These are phyloP conservation scores for Chaetophractus vellerosus DNA, from an alignment of 2,797 vertebrate genomes.

Conservation along the genomic window DNA sequence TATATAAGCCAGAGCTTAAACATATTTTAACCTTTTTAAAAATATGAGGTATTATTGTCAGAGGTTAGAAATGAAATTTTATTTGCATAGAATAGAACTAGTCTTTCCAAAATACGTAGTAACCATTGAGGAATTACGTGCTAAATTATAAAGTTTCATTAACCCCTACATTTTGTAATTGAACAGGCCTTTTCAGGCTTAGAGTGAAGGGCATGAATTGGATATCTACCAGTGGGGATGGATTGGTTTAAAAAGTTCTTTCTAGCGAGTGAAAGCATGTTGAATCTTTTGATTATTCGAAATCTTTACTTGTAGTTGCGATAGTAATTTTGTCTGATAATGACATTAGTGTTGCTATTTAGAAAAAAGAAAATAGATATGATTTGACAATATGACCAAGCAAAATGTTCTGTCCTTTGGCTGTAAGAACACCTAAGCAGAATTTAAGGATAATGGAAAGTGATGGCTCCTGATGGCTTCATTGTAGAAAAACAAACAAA, in stretches of 20 bases:
- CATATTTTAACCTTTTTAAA: background rate
- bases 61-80: constrained; percentile 77
- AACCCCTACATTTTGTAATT: constrained; percentile 81
- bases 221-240: background rate
- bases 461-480: constrained; percentile 79
- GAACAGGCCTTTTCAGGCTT: constrained; percentile 75
- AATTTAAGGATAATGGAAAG: constrained; percentile 72
- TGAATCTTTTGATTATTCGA: background rate
- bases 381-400: background rate
- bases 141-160: constrained; percentile 81
- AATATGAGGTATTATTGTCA: constrained; percentile 57
- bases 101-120: constrained; percentile 69
- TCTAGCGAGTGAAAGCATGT: background rate
- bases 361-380: background rate
- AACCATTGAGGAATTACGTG: constrained; percentile 76
- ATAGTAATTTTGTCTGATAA: background rate
- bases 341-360: background rate
- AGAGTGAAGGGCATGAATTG: constrained; percentile 71
- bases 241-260: constrained; percentile 41
- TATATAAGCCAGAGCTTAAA: background rate
- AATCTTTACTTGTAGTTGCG: background rate
- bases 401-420: constrained; percentile 71
- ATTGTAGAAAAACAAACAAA: constrained; percentile 56
- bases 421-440: background rate
- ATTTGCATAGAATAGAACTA: constrained; percentile 63